Base-by-base conservation (phyloP, 2,888 invertebrate species). In the Capitulum mitella region DNA sequence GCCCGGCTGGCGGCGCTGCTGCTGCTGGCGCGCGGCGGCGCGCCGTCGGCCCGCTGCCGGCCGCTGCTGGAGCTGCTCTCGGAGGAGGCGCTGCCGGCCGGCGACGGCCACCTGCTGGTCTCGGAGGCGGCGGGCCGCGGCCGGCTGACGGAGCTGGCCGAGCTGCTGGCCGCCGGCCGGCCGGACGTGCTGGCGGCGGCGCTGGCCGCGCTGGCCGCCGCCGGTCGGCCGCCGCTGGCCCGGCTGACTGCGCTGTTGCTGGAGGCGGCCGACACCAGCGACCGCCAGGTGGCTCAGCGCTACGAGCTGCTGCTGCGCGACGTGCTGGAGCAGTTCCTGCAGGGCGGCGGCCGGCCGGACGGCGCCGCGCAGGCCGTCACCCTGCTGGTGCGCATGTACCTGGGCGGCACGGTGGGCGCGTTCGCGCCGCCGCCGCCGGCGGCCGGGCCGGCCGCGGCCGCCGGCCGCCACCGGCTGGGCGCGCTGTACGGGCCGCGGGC, bases 341-440 rank as follows among this genome's bases (percentile, higher is more conserved):
- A 80, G 80, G 78, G 75, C n/a, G 78, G 77, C 29, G 78, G 78
- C 6, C 79, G 79, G 79, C 61, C 79, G 32, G 78, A 78, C 26
- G 61, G 78, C 19, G 79, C 79, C 43, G 80, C 75, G n/a, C 75
- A 78, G 40, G 79, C 80, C 46, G 77, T 81, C 64, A 80, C 78
- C 14, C 79, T 81, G 26, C 77, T 81, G n/a, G 78, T 80, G 46
- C 80, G 81, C 74, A 79, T 81, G 48, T 81, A 81, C 79, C 79
- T 81, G 58, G 81, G 81, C 46, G 81, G 81, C 43, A 79, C 81
- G 3, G 78, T 81, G 80, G 81, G 81, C 29, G 81, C 81, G n/a
- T 81, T 81, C 77, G 77, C 78, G 37, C 40, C 70, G 37, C 19
- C 64, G 34, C 19, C 32, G 19, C 34, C 64, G 32, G 19, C 32